Percentiles rank a stretch among this genome's conserved stretches.
These are phyloP conservation scores for Tyria jacobaeae DNA, from an alignment of 2,888 invertebrate genomes.

Conservation along the genomic window DNA sequence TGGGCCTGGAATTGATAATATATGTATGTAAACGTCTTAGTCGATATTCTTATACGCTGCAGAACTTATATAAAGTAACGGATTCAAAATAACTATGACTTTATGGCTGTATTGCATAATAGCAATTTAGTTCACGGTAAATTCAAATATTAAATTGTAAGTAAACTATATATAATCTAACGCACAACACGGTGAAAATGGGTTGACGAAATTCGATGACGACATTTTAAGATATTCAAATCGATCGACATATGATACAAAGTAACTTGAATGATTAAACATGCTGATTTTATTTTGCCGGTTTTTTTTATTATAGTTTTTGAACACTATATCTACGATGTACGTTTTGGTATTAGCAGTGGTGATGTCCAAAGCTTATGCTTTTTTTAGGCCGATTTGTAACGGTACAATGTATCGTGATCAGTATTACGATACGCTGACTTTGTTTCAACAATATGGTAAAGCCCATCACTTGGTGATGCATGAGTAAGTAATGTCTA, in stretches of 20 bases:
- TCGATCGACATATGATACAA: too few species aligned
- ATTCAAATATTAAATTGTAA: background rate
- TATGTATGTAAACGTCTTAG: too few species aligned
- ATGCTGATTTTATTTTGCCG: background rate
- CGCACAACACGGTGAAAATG: background rate
- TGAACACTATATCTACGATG: background rate
- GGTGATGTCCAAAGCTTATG: background rate
- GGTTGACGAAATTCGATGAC: background rate
- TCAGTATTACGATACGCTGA: constrained; percentile 6
- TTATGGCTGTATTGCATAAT: background rate
- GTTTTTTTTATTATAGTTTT: background rate
- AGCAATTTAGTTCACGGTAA: background rate
- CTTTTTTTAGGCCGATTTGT: constrained; percentile 1
- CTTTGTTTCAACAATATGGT: constrained; percentile 3
- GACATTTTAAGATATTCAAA: background rate
- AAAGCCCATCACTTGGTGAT: constrained; percentile 11
- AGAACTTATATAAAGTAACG: background rate
- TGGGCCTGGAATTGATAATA: too few species aligned
- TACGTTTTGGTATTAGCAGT: background rate
- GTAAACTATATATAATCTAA: background rate
- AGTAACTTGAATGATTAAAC: background rate
- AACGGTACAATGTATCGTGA: constrained; percentile 8
- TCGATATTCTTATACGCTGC: too few species aligned
- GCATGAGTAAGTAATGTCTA: constrained; percentile 10
- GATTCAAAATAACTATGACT: background rate